phyloP scores from a whole-genome alignment of 1,140 invertebrate genomes.

The Lerema accius region DNA sequence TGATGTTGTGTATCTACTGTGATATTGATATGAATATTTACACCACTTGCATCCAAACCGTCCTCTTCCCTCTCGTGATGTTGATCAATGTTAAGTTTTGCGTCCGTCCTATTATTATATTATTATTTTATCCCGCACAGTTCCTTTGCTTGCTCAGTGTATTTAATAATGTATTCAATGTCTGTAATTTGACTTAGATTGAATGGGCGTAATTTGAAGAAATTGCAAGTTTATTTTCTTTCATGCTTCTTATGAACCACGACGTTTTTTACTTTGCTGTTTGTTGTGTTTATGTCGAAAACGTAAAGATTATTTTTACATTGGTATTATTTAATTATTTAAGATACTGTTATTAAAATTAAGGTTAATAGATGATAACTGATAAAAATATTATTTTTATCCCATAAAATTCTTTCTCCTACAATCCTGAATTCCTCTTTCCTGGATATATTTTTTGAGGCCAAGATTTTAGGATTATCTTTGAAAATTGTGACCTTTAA shows the following conservation, averaged over 20 bases:
- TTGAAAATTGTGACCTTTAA: constrained; percentile 58
- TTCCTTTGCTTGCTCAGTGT: constrained; percentile 33
- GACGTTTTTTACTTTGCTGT: constrained; percentile 17
- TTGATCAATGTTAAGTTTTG: constrained; percentile 14
- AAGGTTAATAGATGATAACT: constrained; percentile 19
- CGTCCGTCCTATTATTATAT: constrained; percentile 22
- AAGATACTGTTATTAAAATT: constrained; percentile 9
- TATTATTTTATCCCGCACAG: constrained; percentile 22
- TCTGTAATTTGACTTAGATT: constrained; percentile 11
- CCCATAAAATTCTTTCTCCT: constrained; percentile 3
- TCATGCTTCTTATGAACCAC: constrained; percentile 12
- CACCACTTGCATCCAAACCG: constrained; percentile 72
- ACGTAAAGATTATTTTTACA: constrained; percentile 1
- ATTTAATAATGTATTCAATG: constrained; percentile 7
- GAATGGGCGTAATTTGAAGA: constrained; percentile 6
- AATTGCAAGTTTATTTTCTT: constrained; percentile 14
- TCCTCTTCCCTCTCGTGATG: constrained; percentile 42
- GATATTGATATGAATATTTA: constrained; percentile 61
- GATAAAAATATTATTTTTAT: constrained; percentile 2
- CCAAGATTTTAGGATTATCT: constrained; percentile 43
- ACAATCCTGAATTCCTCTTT: constrained; percentile 35
- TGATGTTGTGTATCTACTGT: constrained; percentile 78
- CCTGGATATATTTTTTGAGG: constrained; percentile 55
- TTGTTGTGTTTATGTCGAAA: constrained; percentile 19
- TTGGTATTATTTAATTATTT: constrained; percentile 2